Evolutionary conservation across 2,113 vertebrate species (phyloP), one percentile per base, ranked within the genome.

Genomic region (Cyprinodon tularosa): DNA sequence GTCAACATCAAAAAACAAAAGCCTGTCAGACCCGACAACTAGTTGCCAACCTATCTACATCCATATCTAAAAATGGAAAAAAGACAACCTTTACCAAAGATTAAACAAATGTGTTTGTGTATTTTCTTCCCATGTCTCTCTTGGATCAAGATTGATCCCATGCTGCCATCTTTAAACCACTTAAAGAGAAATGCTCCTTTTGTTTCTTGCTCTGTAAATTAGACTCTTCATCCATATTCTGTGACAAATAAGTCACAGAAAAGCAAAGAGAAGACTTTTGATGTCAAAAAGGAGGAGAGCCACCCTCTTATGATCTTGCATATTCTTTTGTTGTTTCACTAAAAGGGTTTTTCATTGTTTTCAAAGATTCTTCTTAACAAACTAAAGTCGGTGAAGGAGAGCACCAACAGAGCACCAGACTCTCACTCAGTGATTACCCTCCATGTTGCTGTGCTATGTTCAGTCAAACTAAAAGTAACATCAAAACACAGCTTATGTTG

Each of bases 51-150:
- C 76, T 71, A 71, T 76, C 83, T 79, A 61, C 68, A 72, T 62
- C 75, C 80, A 76, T 45, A 59, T 57, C 87, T 83, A 89, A 87
- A 86, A 76, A 90, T 83, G 78, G 82, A 57, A 64, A 78, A 76
- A 76, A 50, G 53, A 78, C 74, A 74, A 44, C 57, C 29, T 74
- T 78, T 66, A 47, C 44, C 60, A 38, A 61, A 48, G 60, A 47
- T 63, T 13, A 68, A 77, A 39, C 20, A 65, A 50, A 53, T 62
- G 20, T 45, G 59, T 61, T 22, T 57, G 62, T 74, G 15, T 57
- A 47, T 66, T 37, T 79, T 72, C 79, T 80, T 60, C 10, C n/a
- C 57, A 39, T 38, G 75, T 74, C 69, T 89, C 77, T 72, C 61
- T 77, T 80, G 67, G 39, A 17, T 88, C 78, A 48, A 72, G 71